Conservation (phyloP, 2,888 invertebrate species). For the Andricus quercusramuli region DNA sequence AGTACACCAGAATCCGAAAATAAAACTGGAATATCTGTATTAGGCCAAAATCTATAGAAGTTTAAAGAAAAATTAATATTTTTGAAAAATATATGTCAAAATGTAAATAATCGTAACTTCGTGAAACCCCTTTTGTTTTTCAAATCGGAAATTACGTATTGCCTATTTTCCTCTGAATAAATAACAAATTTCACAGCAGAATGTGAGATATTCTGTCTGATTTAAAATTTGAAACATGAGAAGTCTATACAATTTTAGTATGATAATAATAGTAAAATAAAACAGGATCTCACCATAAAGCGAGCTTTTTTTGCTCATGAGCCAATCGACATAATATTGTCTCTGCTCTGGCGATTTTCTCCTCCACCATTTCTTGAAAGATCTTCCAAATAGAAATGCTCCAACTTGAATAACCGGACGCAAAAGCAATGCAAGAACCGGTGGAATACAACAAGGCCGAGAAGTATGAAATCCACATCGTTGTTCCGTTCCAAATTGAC, state of each 20-base stretch:
- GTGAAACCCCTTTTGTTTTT: too few relatives aligned
- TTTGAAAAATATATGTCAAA: too few relatives aligned
- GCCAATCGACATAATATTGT: slow-evolving; percentile 63
- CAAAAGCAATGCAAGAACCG: slow-evolving; percentile 67
- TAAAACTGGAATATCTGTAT: too few relatives aligned
- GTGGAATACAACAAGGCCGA: slow-evolving; percentile 63
- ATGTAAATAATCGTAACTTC: too few relatives aligned
- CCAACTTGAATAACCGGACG: slow-evolving; percentile 69
- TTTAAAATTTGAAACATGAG: too few relatives aligned
- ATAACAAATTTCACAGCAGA: too few relatives aligned
- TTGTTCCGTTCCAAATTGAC: slow-evolving; percentile 40
- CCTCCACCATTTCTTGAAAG: slow-evolving; percentile 78
- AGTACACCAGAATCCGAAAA: too few relatives aligned
- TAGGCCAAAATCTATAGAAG: too few relatives aligned
- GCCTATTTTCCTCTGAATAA: too few relatives aligned
- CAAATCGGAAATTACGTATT: too few relatives aligned
- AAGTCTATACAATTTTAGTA: neutral
- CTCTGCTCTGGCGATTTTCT: slow-evolving; percentile 72
- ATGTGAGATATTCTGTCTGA: too few relatives aligned
- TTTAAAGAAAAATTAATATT: too few relatives aligned
- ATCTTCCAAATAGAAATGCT: slow-evolving; percentile 74
- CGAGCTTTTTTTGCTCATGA: slow-evolving; percentile 50
- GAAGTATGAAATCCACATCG: slow-evolving; percentile 66
- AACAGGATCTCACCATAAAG: slow-evolving; percentile 53
- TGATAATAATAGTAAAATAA: slow-evolving; percentile 27